These are phyloP conservation scores for Anseranas semipalmata DNA, from an alignment of 2,113 vertebrate species.

Conservation along the genomic window DNA sequence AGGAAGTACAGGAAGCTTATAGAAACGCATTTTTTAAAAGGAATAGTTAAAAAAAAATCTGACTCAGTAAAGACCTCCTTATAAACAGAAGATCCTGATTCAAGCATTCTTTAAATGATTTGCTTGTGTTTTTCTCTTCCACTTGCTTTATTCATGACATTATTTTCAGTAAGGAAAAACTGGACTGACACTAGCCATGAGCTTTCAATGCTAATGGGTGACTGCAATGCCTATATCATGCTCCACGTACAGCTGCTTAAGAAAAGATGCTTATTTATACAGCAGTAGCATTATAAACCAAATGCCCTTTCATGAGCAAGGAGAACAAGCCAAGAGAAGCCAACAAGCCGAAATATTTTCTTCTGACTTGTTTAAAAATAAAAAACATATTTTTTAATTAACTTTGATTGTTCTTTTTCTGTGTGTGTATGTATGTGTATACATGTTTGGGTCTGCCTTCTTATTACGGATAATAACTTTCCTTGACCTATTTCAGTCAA, in stretches of 20 bases:
- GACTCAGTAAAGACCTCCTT: neutral
- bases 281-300: neutral
- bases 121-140: neutral
- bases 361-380: neutral
- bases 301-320: neutral
- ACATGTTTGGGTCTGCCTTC: neutral
- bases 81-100: neutral
- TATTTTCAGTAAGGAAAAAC: neutral
- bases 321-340: neutral
- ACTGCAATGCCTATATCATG: neutral
- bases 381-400: rapidly evolving
- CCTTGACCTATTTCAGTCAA: neutral
- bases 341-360: neutral
- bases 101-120: neutral
- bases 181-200: neutral
- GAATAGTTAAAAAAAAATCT: neutral
- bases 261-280: neutral
- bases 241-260: neutral
- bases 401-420: neutral
- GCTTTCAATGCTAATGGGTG: neutral
- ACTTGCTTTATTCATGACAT: neutral
- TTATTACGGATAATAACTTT: neutral
- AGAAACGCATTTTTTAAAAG: neutral
- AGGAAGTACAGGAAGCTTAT: neutral
- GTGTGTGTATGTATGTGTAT: rapidly evolving